A percentile compares a stretch with the other conserved stretches of the same genome.
Conservation (phyloP, 1,140 invertebrate species). For the Eufriesea mexicana region DNA sequence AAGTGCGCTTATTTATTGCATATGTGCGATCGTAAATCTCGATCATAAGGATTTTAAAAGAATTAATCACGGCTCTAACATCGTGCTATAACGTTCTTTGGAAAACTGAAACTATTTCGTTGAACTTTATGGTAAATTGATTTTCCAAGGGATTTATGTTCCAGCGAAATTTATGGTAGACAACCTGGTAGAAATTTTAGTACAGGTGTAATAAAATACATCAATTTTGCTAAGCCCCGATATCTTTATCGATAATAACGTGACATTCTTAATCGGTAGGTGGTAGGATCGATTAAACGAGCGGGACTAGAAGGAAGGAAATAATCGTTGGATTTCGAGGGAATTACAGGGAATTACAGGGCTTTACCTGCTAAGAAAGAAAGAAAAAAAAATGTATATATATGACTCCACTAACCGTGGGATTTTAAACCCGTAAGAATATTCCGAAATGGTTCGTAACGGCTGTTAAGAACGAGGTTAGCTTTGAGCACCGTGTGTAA, state of each 20-base stretch:
- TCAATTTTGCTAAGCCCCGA: not conserved
- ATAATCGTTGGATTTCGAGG: not conserved
- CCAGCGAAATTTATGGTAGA: not conserved
- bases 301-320: not conserved
- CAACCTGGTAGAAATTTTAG: not conserved
- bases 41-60: conserved; percentile 9
- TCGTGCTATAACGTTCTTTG: not conserved
- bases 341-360: not conserved
- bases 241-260: not conserved
- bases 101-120: not conserved
- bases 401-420: too few relatives aligned
- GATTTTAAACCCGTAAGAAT: not conserved
- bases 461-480: not conserved
- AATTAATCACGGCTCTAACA: conserved; percentile 5
- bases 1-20: conserved; percentile 16
- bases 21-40: conserved; percentile 43
- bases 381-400: too few relatives aligned
- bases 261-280: not conserved
- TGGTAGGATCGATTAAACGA: not conserved
- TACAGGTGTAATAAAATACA: not conserved
- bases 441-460: not conserved
- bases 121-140: not conserved
- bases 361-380: too few relatives aligned
- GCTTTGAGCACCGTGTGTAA: not conserved
- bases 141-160: not conserved